A percentile compares a stretch with the other conserved stretches of the same genome.
Evolutionary conservation across 2,888 invertebrate species (phyloP).

Genomic region (Drosophila crucigera): DNA sequence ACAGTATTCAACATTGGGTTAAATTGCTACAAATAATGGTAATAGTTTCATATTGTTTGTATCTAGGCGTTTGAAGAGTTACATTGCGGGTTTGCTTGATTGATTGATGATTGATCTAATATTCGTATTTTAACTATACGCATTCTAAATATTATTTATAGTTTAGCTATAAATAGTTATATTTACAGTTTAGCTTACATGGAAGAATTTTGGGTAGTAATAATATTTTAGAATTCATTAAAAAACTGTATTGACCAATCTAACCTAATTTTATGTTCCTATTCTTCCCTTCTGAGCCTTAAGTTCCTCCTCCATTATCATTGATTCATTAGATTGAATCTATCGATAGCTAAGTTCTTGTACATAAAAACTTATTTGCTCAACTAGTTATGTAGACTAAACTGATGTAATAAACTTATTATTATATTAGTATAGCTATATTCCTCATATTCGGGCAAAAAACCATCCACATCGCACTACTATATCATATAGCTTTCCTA

Average conservation of each 20-base stretch:
- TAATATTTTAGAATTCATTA: no score
- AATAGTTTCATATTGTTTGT: slow-evolving; percentile 2
- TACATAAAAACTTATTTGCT: no score
- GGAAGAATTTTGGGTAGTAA: not conserved
- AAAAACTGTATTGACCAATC: no score
- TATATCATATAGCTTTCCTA: not conserved
- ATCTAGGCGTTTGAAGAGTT: not conserved
- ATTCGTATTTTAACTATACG: not conserved
- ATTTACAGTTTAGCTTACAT: not conserved
- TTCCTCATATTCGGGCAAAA: not conserved
- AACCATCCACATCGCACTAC: not conserved
- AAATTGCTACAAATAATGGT: slow-evolving; percentile 4
- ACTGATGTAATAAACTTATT: not conserved
- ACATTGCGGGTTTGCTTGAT: not conserved
- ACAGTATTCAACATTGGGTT: slow-evolving; percentile 2
- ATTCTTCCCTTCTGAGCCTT: no score
- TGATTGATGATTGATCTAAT: not conserved
- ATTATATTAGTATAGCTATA: not conserved
- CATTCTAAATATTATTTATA: not conserved
- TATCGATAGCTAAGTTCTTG: not conserved
- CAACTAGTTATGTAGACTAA: not conserved
- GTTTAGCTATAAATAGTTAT: not conserved
- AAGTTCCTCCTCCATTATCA: no score
- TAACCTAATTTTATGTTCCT: no score
- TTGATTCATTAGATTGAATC: not conserved